These are phyloP conservation scores for Ovis aries DNA, from an alignment of 2,113 vertebrate species.

Conservation along the genomic window ARS-UI_Ramb_v3.0 NC_056055.1:169322501-169323000, in stretches of 20 bases:
- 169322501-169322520: not conserved
- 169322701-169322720: not conserved
- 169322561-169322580: not conserved
- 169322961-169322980: conserved; percentile 12
- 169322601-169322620: not conserved
- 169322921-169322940: conserved; percentile 95
- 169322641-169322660: not conserved
- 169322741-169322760: not conserved
- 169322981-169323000: not conserved
- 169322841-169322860: conserved; percentile 97
- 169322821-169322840: conserved; percentile 98
- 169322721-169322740: not conserved
- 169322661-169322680: not conserved
- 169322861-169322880: conserved; percentile 92
- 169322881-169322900: conserved; percentile 94
- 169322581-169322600: not conserved
- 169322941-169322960: conserved; percentile 96
- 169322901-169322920: conserved; percentile 97
- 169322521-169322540: not conserved
- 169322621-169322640: not conserved
- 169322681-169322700: not conserved
- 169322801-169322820: conserved; percentile 98
- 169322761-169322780: conserved; percentile 82
- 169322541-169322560: not conserved
- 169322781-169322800: conserved; percentile 99